phyloP scores from a whole-genome alignment of 2,888 invertebrate genomes.

The Dasysyrphus albostriatus region DNA sequence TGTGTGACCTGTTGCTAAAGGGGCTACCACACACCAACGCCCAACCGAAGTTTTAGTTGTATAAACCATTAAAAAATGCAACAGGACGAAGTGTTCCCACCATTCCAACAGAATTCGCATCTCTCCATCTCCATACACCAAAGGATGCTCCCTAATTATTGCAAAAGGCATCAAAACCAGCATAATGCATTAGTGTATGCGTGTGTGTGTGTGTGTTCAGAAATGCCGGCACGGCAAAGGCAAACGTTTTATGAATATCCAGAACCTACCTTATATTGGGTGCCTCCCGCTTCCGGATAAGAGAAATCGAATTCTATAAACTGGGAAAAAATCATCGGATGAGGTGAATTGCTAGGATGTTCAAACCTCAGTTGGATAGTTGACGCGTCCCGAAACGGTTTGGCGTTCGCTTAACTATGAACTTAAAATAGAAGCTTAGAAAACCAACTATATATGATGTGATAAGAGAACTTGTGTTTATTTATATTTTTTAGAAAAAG shows the following conservation, averaged over 20 bases:
- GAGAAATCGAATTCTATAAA: constrained; percentile 55
- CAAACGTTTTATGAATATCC: constrained; percentile 61
- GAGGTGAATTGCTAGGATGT: constrained; percentile 77
- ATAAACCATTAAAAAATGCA: constrained; percentile 55
- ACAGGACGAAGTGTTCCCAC: constrained; percentile 46
- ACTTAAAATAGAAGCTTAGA: constrained; percentile 39
- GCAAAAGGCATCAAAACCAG: not conserved
- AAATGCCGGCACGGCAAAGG: constrained; percentile 58
- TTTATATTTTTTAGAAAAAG: not conserved
- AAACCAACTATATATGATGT: constrained; percentile 55
- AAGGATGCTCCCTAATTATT: constrained; percentile 55
- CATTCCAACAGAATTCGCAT: constrained; percentile 6
- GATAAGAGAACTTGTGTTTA: constrained; percentile 27
- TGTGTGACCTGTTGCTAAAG: constrained; percentile 74
- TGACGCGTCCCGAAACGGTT: constrained; percentile 84
- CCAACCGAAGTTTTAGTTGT: constrained; percentile 1
- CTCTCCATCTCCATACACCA: not conserved
- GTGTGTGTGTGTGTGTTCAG: constrained; percentile 45
- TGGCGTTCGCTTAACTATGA: constrained; percentile 78
- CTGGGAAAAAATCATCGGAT: constrained; percentile 73
- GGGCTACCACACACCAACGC: constrained; percentile 23
- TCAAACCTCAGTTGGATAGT: constrained; percentile 82
- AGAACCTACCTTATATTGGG: constrained; percentile 71
- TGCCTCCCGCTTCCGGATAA: constrained; percentile 74
- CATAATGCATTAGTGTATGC: not conserved